Evolutionary conservation across 2,888 invertebrate genomes (phyloP), one percentile per base, ranked within the genome.

Genomic region (Fragum fragum): DNA sequence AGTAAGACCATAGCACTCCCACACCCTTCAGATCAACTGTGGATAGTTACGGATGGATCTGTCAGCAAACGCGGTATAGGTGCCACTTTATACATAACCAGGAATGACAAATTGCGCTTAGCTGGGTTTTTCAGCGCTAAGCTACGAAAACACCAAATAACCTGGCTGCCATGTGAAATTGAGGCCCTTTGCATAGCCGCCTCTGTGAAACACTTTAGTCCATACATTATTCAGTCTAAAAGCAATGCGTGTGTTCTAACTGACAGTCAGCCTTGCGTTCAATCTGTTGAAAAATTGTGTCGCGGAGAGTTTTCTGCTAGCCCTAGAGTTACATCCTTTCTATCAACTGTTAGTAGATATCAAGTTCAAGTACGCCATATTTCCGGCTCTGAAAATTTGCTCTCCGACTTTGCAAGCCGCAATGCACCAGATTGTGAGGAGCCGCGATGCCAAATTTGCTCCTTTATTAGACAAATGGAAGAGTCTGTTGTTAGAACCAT

Each of bases 111-210:
- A 28, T 59, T 82, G 7, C 29, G 0, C 1, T 63, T 89, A 1
- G 86, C 83, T n/a, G 88, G 86, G 0, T 89, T n/a, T 88, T 76
- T 88, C 68, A 87, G 80, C 73, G 86, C 88, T 1, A 88, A 88
- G 68, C 75, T 89, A 1, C 59, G 86, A 26, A 82, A 86, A 69
- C 81, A 85, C 29, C 89, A 88, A 76, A 81, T 85, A 1, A 52
- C 79, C 11, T 89, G 88, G 84, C 47, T 89, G 36, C 88, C 86
- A 1, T 89, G 87, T 59, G 87, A 89, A 55, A 73, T 90, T 0
- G 87, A 88, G 42, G 87, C 89, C n/a, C 59, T 90, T 16, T 68
- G 81, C 18, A 89, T 88, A 9, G 81, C 80, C 0, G 77, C 86
- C 3, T 76, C 87, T 9, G 66, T 86, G 2, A 86, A 87, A 47